phyloP scores from a whole-genome alignment of 2,113 vertebrate genomes.

The Rattus norvegicus region DNA sequence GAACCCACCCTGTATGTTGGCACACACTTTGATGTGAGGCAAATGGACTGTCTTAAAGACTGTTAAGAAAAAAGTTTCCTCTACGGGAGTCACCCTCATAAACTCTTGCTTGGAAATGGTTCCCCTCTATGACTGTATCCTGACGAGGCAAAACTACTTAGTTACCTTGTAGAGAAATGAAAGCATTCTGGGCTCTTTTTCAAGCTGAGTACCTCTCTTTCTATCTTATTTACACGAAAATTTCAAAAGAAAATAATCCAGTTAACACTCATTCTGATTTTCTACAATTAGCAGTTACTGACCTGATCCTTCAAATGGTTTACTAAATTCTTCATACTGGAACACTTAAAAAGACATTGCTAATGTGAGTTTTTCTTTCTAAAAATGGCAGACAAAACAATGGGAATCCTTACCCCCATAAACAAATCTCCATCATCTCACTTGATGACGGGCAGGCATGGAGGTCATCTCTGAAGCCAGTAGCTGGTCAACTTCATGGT shows the following conservation, averaged over 20 bases:
- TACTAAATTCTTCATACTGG: background rate
- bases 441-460: background rate
- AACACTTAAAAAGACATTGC: background rate
- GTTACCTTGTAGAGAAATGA: background rate
- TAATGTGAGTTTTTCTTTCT: background rate
- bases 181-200: background rate
- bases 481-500: background rate
- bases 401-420: background rate
- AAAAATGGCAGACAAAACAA: background rate
- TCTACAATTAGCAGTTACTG: background rate
- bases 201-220: background rate
- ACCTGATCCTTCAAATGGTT: background rate
- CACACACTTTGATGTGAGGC: background rate
- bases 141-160: background rate
- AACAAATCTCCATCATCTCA: background rate
- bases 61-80: background rate
- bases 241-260: constrained; percentile 11
- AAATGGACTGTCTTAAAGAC: background rate
- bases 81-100: background rate
- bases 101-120: background rate
- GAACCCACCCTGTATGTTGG: background rate
- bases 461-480: background rate
- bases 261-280: background rate
- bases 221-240: constrained; percentile 15
- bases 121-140: background rate